Evolutionary conservation across 2,797 vertebrate genomes (phyloP).

Genomic region (Borostomias antarcticus): DNA sequence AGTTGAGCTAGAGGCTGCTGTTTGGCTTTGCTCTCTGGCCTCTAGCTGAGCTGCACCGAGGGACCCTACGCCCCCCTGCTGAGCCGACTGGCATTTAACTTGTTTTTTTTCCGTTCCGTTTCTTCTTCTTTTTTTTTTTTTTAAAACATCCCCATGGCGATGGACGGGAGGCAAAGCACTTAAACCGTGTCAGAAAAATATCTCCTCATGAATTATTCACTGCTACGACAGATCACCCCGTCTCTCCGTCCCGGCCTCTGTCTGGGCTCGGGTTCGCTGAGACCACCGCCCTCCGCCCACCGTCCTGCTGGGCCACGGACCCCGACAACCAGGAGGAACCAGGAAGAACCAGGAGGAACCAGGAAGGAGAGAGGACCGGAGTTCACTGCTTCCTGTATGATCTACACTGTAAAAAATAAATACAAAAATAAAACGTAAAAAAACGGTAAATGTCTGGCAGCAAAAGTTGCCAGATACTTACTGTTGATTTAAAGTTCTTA

Average conservation of each 20-base stretch:
- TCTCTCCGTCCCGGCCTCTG: background rate
- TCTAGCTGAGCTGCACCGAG: background rate
- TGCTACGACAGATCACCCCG: background rate
- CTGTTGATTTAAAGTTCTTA: no score
- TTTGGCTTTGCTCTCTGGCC: background rate
- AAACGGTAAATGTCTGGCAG: no score
- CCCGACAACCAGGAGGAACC: no score
- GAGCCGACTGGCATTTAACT: slow-evolving; percentile 7
- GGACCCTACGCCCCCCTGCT: no score
- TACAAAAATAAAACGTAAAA: no score
- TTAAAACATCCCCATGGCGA: slow-evolving; percentile 16
- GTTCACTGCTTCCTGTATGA: no score
- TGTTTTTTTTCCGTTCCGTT: no score
- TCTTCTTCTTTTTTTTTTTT: background rate
- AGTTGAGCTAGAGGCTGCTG: background rate
- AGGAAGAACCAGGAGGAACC: no score
- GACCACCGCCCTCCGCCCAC: background rate
- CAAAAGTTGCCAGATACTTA: no score
- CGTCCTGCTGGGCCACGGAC: no score
- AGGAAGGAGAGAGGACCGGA: no score
- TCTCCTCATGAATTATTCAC: slow-evolving; percentile 16
- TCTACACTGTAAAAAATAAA: no score
- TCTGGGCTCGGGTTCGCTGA: background rate
- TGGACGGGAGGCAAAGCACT: background rate
- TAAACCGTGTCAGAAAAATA: slow-evolving; percentile 5